A percentile compares a stretch with the other conserved stretches of the same genome.
These are phyloP conservation scores for Cephus pulcher DNA, from an alignment of 2,888 invertebrate species.

Conservation along the genomic window DNA sequence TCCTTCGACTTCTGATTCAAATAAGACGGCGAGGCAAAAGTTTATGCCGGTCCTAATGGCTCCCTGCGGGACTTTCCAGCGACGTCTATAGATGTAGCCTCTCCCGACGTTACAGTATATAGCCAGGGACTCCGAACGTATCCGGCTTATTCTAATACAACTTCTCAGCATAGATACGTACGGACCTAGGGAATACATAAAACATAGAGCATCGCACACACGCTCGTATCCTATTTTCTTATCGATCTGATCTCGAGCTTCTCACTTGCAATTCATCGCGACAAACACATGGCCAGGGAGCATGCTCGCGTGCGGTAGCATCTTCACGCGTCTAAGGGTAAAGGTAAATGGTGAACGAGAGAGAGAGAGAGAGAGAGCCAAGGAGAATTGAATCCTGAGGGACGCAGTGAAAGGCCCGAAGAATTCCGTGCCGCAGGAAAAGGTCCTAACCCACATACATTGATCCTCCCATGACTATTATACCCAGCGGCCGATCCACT, in stretches of 20 bases:
- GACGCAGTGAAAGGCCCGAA: too few species aligned
- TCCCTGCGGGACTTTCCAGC: slow-evolving; percentile 35
- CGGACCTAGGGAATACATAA: slow-evolving; percentile 39
- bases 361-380: too few species aligned
- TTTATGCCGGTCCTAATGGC: slow-evolving; percentile 27
- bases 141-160: slow-evolving; percentile 39
- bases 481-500: slow-evolving; percentile 37
- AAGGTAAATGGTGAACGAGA: too few species aligned
- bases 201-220: slow-evolving; percentile 33
- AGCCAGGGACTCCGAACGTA: slow-evolving; percentile 16
- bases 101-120: background rate
- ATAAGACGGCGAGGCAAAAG: slow-evolving; percentile 9
- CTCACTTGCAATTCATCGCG: background rate
- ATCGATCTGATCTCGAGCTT: background rate
- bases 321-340: too few species aligned
- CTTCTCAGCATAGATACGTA: slow-evolving; percentile 9
- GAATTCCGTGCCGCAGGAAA: too few species aligned
- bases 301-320: too few species aligned
- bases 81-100: background rate
- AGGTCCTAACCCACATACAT: too few species aligned
- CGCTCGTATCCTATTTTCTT: background rate
- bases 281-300: background rate
- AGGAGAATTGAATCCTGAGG: too few species aligned
- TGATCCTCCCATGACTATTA: slow-evolving; percentile 26
- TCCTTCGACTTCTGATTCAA: slow-evolving; percentile 5